Evolutionary conservation across 2,888 invertebrate species (phyloP), one percentile per base, ranked within the genome.

Genomic region (Scaptomyza tumidula): DNA sequence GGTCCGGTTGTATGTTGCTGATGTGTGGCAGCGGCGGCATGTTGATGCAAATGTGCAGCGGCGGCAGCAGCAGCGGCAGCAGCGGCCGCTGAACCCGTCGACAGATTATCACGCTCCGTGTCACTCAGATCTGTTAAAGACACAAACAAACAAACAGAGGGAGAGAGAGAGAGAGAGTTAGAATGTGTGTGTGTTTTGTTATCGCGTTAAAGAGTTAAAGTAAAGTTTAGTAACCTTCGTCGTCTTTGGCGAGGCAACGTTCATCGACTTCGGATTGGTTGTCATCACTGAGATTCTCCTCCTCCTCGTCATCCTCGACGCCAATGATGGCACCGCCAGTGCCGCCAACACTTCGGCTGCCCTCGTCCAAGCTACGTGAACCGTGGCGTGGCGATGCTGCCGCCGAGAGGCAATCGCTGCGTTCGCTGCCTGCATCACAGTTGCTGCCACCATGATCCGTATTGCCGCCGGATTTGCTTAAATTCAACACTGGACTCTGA

Each of bases 401-500:
- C 88, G 91, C 94, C 89, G 85, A 94, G 92, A 83, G 94, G 92
- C 93, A 93, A 78, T 83, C 93, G 75, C 94, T 94, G 29, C 93
- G 93, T 79, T 95, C 95, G 78, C 93, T 94, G 70, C 95, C 95
- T n/a, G 91, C 92, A 88, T 93, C 91, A 70, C 95, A 95, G 31
- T 91, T 92, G 88, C 93, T 91, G 89, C 96, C 96, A 73, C 96
- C 96, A 76, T 96, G 96, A 71, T 95, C 91, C 41, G 91, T 91
- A 58, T 91, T 95, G 89, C 93, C 95, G 57, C 96, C 97, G 62
- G 96, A 97, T 93, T 98, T 98, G 59, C 98, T 97, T 65, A 98
- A 94, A 93, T 98, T 98, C 88, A 98, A 93, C 79, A 98, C 97
- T 71, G 98, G 98, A 95, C 97, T 98, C 93, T 97, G 97, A 59